Evolutionary conservation across 2,888 invertebrate genomes (phyloP).

Genomic region (Eugnorisma glareosa): DNA sequence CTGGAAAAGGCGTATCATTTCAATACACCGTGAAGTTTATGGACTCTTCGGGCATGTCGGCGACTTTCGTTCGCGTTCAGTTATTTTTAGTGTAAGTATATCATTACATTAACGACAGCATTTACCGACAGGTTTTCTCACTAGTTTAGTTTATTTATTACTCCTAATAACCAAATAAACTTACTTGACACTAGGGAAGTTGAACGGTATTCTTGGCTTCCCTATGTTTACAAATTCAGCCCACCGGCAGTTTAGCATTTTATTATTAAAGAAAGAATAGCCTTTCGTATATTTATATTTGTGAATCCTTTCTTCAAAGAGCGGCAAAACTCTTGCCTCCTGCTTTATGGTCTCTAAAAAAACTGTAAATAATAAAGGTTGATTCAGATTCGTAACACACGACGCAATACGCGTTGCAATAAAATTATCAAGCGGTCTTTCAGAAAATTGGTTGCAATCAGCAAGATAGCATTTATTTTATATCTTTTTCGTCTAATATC

Average conservation of each 20-base stretch:
- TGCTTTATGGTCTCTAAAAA: conserved; percentile 15
- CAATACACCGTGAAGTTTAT: too few species aligned
- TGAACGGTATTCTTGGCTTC: conserved; percentile 17
- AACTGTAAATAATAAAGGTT: conserved; percentile 24
- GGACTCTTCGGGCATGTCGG: not conserved
- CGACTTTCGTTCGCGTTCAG: not conserved
- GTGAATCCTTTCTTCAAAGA: conserved; percentile 36
- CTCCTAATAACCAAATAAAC: not conserved
- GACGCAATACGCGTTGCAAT: not conserved
- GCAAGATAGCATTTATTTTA: not conserved
- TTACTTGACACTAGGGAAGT: conserved; percentile 39
- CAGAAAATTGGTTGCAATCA: not conserved
- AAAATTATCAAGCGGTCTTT: not conserved
- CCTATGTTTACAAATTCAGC: conserved; percentile 4
- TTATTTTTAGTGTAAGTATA: not conserved
- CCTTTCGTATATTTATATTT: conserved; percentile 15
- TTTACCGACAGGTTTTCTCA: not conserved
- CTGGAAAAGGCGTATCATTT: too few species aligned
- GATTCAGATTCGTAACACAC: not conserved
- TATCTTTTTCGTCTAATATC: not conserved
- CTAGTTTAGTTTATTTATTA: not conserved
- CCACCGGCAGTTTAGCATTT: conserved; percentile 36
- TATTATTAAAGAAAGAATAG: conserved; percentile 20
- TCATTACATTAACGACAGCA: not conserved
- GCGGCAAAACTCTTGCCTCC: conserved; percentile 42